Conservation (phyloP, 2,888 invertebrate species). For the Dicranocentrus wangi region DNA sequence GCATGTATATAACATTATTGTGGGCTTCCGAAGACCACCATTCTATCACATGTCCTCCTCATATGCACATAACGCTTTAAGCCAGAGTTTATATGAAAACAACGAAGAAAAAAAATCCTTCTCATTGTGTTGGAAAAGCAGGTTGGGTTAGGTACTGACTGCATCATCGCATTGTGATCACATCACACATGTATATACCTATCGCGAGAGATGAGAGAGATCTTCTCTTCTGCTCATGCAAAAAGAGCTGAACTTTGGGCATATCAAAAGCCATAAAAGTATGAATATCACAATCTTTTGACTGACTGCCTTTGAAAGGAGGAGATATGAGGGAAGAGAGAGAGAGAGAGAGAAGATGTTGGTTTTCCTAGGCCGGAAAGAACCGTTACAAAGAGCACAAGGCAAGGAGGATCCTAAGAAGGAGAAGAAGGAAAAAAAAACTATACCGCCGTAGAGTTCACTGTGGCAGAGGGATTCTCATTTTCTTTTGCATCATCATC, state of each 20-base stretch:
- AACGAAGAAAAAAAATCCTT: conserved; percentile 18
- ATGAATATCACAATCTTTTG: conserved; percentile 37
- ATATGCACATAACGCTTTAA: conserved; percentile 38
- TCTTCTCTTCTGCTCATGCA: too few species aligned
- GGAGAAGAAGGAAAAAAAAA: background rate
- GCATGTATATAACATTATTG: conserved; percentile 2
- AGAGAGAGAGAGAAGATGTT: conserved; percentile 17
- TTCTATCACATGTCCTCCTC: conserved; percentile 37
- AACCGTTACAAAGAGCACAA: conserved; percentile 53
- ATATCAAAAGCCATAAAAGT: too few species aligned
- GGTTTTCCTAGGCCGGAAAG: conserved; percentile 50
- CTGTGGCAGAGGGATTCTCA: conserved; percentile 48
- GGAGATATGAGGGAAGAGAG: conserved; percentile 4
- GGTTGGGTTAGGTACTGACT: conserved; percentile 48
- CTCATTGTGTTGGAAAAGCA: conserved; percentile 42
- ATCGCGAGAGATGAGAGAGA: conserved; percentile 6
- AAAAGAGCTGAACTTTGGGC: too few species aligned
- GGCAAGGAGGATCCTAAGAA: conserved; percentile 12
- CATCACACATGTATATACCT: background rate
- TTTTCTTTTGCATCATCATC: conserved; percentile 33
- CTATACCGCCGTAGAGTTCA: conserved; percentile 25
- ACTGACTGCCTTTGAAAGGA: conserved; percentile 43
- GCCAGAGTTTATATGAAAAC: conserved; percentile 22
- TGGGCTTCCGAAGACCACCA: too few species aligned
- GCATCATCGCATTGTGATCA: conserved; percentile 10